Evolutionary conservation across 1,140 invertebrate species (phyloP), one percentile per base, ranked within the genome.

Genomic region (Thalassaphorura encarpata): DNA sequence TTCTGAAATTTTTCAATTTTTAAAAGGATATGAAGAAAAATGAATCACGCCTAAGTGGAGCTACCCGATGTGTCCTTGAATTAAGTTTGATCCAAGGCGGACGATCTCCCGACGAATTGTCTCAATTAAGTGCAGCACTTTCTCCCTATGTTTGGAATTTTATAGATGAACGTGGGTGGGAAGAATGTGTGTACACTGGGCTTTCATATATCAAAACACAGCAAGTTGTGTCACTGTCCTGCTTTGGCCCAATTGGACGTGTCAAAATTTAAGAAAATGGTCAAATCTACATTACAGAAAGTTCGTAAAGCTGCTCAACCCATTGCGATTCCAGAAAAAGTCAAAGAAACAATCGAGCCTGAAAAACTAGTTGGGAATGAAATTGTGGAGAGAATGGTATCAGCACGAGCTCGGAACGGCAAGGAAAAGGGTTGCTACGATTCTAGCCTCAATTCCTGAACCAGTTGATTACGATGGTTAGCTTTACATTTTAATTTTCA

Each of bases 81-180:
- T 60, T 76, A 19, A 66, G 73, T 15, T 53, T 67, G 47, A 52
- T 76, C 27, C 70, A 70, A 66, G 58, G 66, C 11, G 67, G 68
- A 28, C 67, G 71, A 62, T 62, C 62, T 18, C 63, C 70, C 6
- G 68, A 74, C 8, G 72, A 75, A 54, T 67, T 68, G 23, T 54
- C 63, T 26, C 64, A 73, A 1, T 52, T 76, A 5, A 56, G 67
- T 24, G 62, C 66, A 31, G 63, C 66, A n/a, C 52, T 76, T 2
- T 67, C 68, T 42, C 69, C 72, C 5, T 33, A 68, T 27, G 66
- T 75, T 16, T 64, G 62, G 39, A 64, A 70, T 19, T 69, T 62
- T 29, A 65, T 66, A 8, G 69, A 73, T 21, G 72, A 75, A 60
- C 70, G 71, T 61, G 50, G 54, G 11, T 63, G 57, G 60, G 63